Base-by-base conservation (phyloP, 1,140 invertebrate genomes). In the Babylonia areolata region DNA sequence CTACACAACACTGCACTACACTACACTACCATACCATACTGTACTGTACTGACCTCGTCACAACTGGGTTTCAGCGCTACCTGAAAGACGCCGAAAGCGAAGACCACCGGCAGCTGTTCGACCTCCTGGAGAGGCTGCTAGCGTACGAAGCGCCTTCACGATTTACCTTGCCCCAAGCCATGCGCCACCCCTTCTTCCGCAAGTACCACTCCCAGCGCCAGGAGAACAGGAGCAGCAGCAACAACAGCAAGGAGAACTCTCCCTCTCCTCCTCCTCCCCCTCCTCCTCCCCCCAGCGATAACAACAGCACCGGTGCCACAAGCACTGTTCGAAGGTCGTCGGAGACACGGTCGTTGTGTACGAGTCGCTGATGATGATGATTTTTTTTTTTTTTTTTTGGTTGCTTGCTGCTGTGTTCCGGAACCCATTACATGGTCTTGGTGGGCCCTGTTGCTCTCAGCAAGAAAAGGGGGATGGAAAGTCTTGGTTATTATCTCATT, bases 81-180 rank as follows among this genome's bases (percentile, higher is more conserved):
- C 96, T 98, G 94, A 96, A 97, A 90, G 91, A 90, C 73, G 97
- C 98, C 84, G 97, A 98, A 89, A 87, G 87, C 84, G 96, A 98
- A 87, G 98, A 99, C 89, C 97, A 99, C 94, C 95, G 96, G 85
- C 96, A 98, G 91, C 94, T 99, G 89, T 99, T 99, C 95, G 97
- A 99, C 92, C 95, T 99, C 87, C 97, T 99, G 88, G 95, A 96
- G 86, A 96, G 96, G 94, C 99, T 99, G 98, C 95, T 99, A 91
- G 97, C 99, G 86, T 99, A 99, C 94, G 98, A 99, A 92, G 98
- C 98, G 33, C 95, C 96, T 28, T 96, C 97, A 91, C 95, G 99
- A 73, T 97, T 99, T 89, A 97, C 97, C 81, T 95, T 99, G 84
- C 96, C 96, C 54, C 98, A 99, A 88, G 97, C 98, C 17, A 94